phyloP scores from a whole-genome alignment of 2,797 vertebrate species.

The Malurus leucopterus region DNA sequence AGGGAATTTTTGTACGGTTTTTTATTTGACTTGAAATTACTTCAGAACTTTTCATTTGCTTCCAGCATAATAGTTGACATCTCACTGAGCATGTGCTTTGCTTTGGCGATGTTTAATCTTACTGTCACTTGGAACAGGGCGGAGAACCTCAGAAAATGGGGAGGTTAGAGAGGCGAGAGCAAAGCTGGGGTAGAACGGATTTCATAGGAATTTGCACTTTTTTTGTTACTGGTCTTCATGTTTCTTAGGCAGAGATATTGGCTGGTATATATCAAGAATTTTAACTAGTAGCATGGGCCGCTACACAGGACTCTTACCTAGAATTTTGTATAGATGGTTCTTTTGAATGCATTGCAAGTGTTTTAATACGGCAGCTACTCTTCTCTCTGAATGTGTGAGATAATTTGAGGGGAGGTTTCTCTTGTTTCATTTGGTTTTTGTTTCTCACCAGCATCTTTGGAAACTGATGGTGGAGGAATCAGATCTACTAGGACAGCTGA shows the following conservation, averaged over 20 bases:
- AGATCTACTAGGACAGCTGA: constrained; percentile 90
- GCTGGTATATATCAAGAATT: not conserved
- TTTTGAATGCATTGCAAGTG: not conserved
- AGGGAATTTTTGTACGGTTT: not conserved
- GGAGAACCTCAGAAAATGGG: not conserved
- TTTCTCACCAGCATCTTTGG: constrained; percentile 88
- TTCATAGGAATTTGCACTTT: not conserved
- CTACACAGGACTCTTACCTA: not conserved
- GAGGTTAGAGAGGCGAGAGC: not conserved
- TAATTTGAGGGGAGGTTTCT: not conserved
- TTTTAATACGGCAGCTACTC: not conserved
- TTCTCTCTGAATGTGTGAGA: not conserved
- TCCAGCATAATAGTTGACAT: not conserved
- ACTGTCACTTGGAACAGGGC: not conserved
- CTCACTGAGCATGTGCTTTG: not conserved
- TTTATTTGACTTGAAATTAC: not conserved
- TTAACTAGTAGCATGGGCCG: not conserved
- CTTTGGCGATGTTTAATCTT: not conserved
- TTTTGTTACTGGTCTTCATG: not conserved
- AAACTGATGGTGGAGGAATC: constrained; percentile 97
- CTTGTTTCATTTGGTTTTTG: not conserved
- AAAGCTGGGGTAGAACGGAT: not conserved
- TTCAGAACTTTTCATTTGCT: not conserved
- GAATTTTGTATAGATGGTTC: not conserved
- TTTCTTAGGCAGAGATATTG: not conserved